Evolutionary conservation across 2,113 vertebrate species (phyloP), one percentile per base, ranked within the genome.

Genomic region (Neomonachus schauinslandi): DNA sequence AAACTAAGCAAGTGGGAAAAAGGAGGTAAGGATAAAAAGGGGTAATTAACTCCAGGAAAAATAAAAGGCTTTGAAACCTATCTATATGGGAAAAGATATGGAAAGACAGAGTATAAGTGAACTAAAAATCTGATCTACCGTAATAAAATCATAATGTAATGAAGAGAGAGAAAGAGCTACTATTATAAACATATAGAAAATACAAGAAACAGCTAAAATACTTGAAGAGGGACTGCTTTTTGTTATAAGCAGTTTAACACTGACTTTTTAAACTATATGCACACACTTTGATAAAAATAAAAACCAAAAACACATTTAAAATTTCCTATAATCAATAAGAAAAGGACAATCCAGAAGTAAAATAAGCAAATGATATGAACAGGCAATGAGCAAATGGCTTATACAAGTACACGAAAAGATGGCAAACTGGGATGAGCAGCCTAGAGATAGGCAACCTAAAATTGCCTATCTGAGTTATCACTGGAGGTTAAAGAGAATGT

Each of bases 21-120:
- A 59, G 3, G 4, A 18, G 2, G 13, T 2, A 4, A 5, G 12
- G 3, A 2, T 15, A 22, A 42, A 3, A 36, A 89, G 3, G 3
- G 49, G 36, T 82, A 94, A 85, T 85, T 90, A 91, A 95, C 65
- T 53, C 55, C 8, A 87, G 11, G 36, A 77, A 95, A 91, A 96
- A 93, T 12, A 84, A 31, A 91, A 92, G 51, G 15, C 22, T 72
- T 36, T 57, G 13, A 91, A 85, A 53, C n/a, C 24, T 77, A 49
- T 39, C 49, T 5, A 81, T 51, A 59, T 0, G 69, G 13, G 42
- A 94, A 97, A 94, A 76, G 1, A 74, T 94, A 82, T 65, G 19
- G 2, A 24, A 94, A 94, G 22, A 77, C n/a, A 89, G 7, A 16
- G 14, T 33, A 36, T 19, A 89, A 59, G 5, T 51, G 24, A 81